Evolutionary conservation across 2,888 invertebrate species (phyloP), one percentile per base, ranked within the genome.

Genomic region (Zhengitettix transpicula): DNA sequence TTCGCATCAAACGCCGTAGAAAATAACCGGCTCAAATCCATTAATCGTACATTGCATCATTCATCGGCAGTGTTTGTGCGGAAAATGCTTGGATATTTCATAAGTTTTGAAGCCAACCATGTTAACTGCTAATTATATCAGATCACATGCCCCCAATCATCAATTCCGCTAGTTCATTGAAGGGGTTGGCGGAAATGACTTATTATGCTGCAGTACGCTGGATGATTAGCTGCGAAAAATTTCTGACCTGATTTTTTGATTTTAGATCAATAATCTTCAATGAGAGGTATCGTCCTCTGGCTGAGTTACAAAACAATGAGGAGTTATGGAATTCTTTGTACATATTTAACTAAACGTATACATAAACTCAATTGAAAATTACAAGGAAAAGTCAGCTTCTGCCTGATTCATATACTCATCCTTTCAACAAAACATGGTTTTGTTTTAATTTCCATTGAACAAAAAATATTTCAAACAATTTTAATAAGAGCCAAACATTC

Each of bases 61-160:
- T 67, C 65, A 67, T 66, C 64, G 65, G 65, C 66, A 67, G 64
- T 63, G 65, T 60, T 66, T 68, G 64, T 68, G 68, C 65, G 66
- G 66, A 65, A 69, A 69, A 68, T 68, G 63, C 64, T 67, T 69
- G 65, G 65, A 68, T 67, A 66, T 68, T 66, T 68, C 67, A 61
- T 65, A 66, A 66, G 67, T 67, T 68, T 58, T 69, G 57, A 67
- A 68, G 64, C 65, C 67, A 66, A 66, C 67, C 65, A 65, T 67
- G 63, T 67, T 66, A n/a, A n/a, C n/a, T n/a, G n/a, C 67, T 65
- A 68, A 68, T 67, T 67, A 66, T 64, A 67, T 69, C 68, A 64
- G 60, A 55, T 55, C 55, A n/a, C 40, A 1, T 59, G 59, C 12
- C 14, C 59, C 55, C 28, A 42, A 42, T 42, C 44, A 42, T n/a